These are phyloP conservation scores for Chelon auratus DNA, from an alignment of 2,797 vertebrate genomes.

Conservation along the genomic window DNA sequence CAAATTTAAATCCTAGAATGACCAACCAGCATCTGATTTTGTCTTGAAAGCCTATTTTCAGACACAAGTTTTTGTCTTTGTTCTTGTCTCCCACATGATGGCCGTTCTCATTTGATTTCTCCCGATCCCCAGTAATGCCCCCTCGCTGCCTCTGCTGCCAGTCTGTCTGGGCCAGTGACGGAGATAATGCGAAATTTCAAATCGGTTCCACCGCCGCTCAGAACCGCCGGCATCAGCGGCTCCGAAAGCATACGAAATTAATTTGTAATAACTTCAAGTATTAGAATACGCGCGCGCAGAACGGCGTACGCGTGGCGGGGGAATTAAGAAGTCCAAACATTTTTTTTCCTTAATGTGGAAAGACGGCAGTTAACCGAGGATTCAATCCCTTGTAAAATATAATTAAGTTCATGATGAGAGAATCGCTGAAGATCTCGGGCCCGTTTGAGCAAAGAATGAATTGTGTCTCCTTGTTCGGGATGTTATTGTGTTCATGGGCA, in stretches of 20 bases:
- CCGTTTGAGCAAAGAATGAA: slow-evolving; percentile 58
- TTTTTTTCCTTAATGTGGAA: slow-evolving; percentile 54
- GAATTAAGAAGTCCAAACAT: slow-evolving; percentile 63
- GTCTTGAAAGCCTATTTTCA: no score
- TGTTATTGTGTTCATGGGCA: slow-evolving; percentile 7
- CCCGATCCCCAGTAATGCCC: slow-evolving; percentile 39
- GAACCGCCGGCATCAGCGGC: slow-evolving; percentile 35
- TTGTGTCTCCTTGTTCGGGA: slow-evolving; percentile 8
- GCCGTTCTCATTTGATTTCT: slow-evolving; percentile 38
- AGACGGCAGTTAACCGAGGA: slow-evolving; percentile 60
- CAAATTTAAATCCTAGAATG: not conserved
- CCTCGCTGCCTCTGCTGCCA: not conserved
- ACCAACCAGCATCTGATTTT: no score
- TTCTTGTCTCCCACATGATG: slow-evolving; percentile 5
- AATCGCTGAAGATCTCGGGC: slow-evolving; percentile 51
- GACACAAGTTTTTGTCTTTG: not conserved
- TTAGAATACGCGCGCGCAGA: slow-evolving; percentile 51
- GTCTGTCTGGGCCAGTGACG: slow-evolving; percentile 25
- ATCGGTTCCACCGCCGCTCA: slow-evolving; percentile 62
- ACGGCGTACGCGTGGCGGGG: slow-evolving; percentile 34
- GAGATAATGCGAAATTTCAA: slow-evolving; percentile 53
- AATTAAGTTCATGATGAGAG: slow-evolving; percentile 66
- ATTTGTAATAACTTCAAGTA: slow-evolving; percentile 78
- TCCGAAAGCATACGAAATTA: slow-evolving; percentile 66
- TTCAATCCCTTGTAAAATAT: slow-evolving; percentile 70